Percentiles rank a stretch among this genome's conserved stretches.
Conservation (phyloP, 2,797 vertebrate genomes). For the Miopithecus talapoin region DNA sequence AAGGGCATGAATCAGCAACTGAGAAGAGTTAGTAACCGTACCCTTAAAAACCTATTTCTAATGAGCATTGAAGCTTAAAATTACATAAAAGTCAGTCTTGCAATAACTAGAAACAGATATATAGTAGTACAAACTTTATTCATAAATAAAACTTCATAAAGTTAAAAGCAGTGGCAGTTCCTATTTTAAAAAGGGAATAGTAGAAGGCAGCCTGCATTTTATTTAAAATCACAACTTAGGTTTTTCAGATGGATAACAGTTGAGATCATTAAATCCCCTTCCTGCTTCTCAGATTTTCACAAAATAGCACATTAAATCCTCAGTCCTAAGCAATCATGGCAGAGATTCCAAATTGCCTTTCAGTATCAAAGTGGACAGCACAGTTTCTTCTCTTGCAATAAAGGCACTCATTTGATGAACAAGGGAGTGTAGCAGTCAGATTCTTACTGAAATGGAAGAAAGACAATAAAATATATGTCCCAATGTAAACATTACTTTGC, state of each 20-base stretch:
- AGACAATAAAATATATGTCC: not conserved
- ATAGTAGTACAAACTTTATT: not conserved
- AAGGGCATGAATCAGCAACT: not conserved
- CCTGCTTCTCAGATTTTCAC: not conserved
- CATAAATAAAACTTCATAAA: not conserved
- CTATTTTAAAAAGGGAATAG: not conserved
- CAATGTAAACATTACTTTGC: not conserved
- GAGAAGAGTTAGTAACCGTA: not conserved
- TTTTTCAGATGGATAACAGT: not conserved
- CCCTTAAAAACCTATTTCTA: not conserved
- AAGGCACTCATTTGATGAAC: not conserved
- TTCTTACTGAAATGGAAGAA: not conserved
- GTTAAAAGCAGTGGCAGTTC: not conserved
- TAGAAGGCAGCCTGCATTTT: not conserved
- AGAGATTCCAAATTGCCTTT: not conserved
- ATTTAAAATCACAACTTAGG: not conserved
- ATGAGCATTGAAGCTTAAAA: not conserved
- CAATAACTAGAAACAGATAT: not conserved
- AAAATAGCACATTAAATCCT: not conserved
- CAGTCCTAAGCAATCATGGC: not conserved
- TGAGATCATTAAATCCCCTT: not conserved
- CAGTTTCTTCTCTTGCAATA: not conserved
- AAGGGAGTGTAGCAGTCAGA: not conserved
- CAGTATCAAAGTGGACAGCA: not conserved
- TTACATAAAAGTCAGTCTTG: not conserved